phyloP scores from a whole-genome alignment of 2,888 invertebrate genomes.

The Cataglyphis rosenhaueri region DNA sequence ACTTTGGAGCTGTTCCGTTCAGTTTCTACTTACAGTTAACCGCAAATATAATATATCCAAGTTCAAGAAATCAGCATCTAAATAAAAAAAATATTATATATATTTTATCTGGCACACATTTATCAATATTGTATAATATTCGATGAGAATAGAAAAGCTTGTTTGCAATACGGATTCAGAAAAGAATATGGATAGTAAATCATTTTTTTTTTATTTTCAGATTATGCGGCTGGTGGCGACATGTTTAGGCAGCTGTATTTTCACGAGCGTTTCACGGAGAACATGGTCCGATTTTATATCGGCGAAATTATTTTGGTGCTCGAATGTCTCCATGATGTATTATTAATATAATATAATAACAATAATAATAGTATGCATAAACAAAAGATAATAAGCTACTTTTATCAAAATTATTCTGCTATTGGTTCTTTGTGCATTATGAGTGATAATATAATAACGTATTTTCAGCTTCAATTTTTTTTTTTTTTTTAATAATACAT shows the following conservation, averaged over 20 bases:
- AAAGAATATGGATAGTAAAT: background rate
- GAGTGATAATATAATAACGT: background rate
- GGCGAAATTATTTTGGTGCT: slow-evolving; percentile 98
- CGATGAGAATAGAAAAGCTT: background rate
- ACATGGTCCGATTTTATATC: slow-evolving; percentile 96
- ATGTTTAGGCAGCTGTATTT: slow-evolving; percentile 98
- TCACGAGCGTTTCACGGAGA: slow-evolving; percentile 96
- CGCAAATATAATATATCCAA: background rate
- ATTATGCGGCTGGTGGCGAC: slow-evolving; percentile 99
- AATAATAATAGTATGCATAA: background rate
- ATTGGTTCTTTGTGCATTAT: background rate
- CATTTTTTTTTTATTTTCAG: slow-evolving; percentile 86
- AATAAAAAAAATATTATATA: background rate
- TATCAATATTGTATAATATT: background rate
- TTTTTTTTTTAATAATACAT: background rate
- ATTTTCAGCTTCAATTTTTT: background rate
- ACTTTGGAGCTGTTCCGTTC: no score
- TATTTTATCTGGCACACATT: background rate
- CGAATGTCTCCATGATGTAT: slow-evolving; percentile 96
- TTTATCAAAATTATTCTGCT: background rate
- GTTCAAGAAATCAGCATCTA: background rate
- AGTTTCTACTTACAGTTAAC: no score
- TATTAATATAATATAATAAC: background rate
- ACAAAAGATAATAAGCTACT: background rate
- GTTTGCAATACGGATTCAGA: background rate